A percentile compares a stretch with the other conserved stretches of the same genome.
These are phyloP conservation scores for Yponomeuta sedellus DNA, from an alignment of 2,888 invertebrate genomes.

Conservation along the genomic window DNA sequence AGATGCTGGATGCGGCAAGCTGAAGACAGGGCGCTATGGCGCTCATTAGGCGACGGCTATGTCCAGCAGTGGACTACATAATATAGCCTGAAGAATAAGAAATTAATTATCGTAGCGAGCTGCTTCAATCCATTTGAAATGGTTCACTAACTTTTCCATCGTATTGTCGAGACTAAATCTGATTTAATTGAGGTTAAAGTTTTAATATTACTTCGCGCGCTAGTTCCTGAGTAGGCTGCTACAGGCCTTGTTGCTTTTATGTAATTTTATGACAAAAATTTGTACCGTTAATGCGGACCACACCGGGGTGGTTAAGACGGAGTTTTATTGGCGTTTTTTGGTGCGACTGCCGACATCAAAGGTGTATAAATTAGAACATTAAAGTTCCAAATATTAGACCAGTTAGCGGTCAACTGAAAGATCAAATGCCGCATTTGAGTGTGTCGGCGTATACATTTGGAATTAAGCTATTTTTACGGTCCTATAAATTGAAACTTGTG, in stretches of 20 bases:
- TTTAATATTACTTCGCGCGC: not conserved
- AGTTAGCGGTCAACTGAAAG: not conserved
- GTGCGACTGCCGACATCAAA: not conserved
- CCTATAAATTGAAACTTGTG: too few species aligned
- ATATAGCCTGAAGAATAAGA: too few species aligned
- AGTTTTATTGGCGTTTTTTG: not conserved
- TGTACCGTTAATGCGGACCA: slow-evolving; percentile 2
- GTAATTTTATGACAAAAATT: not conserved
- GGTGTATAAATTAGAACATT: not conserved
- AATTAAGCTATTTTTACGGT: too few species aligned
- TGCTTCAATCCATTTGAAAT: not conserved
- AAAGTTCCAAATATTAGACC: not conserved
- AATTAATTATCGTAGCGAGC: too few species aligned
- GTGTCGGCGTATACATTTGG: too few species aligned
- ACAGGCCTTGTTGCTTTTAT: not conserved
- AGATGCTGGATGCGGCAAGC: too few species aligned
- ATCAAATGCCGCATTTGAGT: not conserved
- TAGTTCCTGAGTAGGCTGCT: not conserved
- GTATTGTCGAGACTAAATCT: not conserved
- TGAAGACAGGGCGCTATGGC: too few species aligned
- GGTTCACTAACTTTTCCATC: not conserved
- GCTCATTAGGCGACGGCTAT: too few species aligned
- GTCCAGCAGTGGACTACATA: too few species aligned
- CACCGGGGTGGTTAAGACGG: not conserved
- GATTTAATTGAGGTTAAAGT: not conserved